Evolutionary conservation across 23 tunicate species (phyloP), one percentile per base, ranked within the genome.

Genomic region (Pegea sp.): DNA sequence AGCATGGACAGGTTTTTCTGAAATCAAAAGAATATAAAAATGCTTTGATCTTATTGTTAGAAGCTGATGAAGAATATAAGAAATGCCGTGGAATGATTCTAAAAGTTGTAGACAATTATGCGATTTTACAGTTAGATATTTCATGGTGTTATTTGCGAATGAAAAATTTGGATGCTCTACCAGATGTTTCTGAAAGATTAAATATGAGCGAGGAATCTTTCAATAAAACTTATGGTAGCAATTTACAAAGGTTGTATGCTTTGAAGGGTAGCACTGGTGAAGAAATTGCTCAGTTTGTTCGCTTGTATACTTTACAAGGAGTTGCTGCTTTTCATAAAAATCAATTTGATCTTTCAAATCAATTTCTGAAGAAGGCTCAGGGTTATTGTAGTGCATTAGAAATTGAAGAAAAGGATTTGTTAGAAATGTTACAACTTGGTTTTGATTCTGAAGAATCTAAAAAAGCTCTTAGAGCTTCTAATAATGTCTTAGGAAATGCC

Each of bases 21-120:
- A 50, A 65, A 59, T 31, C 31, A 13, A 75, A 79, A 59, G 29
- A 79, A 50, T 79, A 79, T 53, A 67, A 56, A 33, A 55, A 34
- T 53, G 93, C 93, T 3, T 42, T 79, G 34, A 49, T 79, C 6
- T 58, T 79, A 29, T 64, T 79, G 33, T 64, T 79, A 21, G 93
- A 79, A 60, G 93, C 93, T 18, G 93, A 79, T 31, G 50, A 42
- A 56, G 73, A 70, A 34, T 79, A 70, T 38, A 44, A 58, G 21
- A 58, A 65, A 33, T 79, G 93, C 52, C 55, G 78, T 28, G 49
- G 75, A 7, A 68, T 70, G 24, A 70, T 79, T 25, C 34, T 79
- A 42, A 64, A 77, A 22, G 38, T 57, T 38, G 93, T 79, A 0
- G 93, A 79, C 52, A 79, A 79, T 44, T 79, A 76, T 70, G 93